A percentile compares a stretch with the other conserved stretches of the same genome.
Conservation (phyloP, 2,113 vertebrate species). For the Nyctibius bracteatus region DNA sequence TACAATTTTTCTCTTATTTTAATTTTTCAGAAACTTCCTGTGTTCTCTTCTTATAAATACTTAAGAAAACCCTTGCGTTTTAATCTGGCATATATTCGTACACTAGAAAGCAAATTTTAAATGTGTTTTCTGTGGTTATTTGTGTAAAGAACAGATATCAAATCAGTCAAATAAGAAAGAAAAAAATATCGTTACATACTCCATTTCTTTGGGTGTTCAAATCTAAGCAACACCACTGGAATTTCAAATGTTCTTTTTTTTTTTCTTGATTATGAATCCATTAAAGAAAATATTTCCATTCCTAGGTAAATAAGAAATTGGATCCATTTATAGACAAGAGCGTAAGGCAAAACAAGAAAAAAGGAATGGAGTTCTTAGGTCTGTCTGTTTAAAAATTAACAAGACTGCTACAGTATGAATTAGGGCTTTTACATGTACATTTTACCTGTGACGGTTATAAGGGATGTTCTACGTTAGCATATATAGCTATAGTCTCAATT, state of each 20-base stretch:
- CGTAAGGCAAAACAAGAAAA: background rate
- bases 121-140: background rate
- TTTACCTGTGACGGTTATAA: background rate
- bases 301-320: background rate
- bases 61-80: background rate
- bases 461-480: background rate
- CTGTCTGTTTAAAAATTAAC: constrained; percentile 1
- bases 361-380: background rate
- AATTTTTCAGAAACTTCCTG: background rate
- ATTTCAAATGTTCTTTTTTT: background rate
- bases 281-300: background rate
- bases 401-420: background rate
- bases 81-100: background rate
- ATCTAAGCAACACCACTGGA: background rate
- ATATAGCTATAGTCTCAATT: background rate
- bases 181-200: accelerated
- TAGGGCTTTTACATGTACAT: background rate
- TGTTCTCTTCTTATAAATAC: background rate
- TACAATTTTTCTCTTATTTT: background rate
- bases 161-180: background rate
- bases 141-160: background rate
- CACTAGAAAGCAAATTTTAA: background rate
- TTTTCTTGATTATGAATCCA: background rate
- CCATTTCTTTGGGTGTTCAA: background rate
- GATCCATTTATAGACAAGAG: background rate